Evolutionary conservation across 2,888 invertebrate species (phyloP).

Genomic region (Tanypteryx hageni): DNA sequence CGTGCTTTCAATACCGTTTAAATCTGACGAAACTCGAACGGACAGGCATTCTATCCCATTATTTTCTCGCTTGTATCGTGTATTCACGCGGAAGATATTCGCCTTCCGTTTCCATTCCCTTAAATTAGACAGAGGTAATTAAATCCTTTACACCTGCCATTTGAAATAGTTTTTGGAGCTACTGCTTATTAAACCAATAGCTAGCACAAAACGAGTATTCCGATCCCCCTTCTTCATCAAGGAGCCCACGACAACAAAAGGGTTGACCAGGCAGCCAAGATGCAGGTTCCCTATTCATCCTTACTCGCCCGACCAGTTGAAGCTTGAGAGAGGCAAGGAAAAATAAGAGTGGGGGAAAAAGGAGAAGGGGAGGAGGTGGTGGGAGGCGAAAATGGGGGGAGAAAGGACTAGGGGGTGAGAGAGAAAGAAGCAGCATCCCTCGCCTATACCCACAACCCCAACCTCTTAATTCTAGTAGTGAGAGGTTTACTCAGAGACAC

Average conservation of each 20-base stretch:
- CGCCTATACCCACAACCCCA: no score
- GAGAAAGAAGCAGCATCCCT: no score
- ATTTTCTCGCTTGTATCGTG: no score
- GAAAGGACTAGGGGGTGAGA: not conserved
- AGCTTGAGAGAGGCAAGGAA: not conserved
- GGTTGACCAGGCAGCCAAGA: not conserved
- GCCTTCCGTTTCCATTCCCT: conserved; percentile 22
- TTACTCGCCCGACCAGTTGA: not conserved
- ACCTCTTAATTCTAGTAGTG: no score
- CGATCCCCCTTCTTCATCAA: not conserved
- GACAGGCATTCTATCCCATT: not conserved
- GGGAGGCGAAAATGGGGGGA: not conserved
- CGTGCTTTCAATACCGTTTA: not conserved
- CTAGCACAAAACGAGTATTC: not conserved
- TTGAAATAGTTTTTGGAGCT: not conserved
- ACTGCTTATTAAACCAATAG: conserved; percentile 6
- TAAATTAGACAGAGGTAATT: conserved; percentile 45
- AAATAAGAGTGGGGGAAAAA: not conserved
- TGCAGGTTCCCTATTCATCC: not conserved
- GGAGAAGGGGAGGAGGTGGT: not conserved
- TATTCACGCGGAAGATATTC: not conserved
- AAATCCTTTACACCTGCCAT: conserved; percentile 42
- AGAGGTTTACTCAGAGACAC: no score
- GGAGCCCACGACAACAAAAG: not conserved
- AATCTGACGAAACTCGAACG: not conserved